These are phyloP conservation scores for Pandemis cinnamomeana DNA, from an alignment of 2,888 invertebrate genomes.

Conservation along the genomic window DNA sequence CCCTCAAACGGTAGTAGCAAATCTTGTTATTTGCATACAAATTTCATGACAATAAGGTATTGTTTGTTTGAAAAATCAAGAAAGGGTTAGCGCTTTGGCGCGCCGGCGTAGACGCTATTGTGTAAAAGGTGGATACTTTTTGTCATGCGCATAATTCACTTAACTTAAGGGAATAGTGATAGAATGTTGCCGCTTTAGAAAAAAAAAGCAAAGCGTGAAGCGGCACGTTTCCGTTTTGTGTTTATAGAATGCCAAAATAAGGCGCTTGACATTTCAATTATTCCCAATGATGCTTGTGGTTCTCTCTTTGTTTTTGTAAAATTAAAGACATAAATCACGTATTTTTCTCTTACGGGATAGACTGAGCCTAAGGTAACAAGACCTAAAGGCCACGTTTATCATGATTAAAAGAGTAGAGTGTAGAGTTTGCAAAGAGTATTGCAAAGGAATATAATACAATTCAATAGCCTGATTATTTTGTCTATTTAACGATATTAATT, in stretches of 20 bases:
- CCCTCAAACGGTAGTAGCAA: conserved; percentile 73
- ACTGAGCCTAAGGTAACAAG: no score
- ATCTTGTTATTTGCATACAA: conserved; percentile 83
- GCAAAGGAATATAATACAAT: no score
- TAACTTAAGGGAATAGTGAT: neutral
- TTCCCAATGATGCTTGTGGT: no score
- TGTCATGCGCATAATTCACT: neutral
- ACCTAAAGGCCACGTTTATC: no score
- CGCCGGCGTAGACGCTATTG: conserved; percentile 44
- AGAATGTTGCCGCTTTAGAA: neutral
- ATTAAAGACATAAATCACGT: no score
- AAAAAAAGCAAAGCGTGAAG: neutral
- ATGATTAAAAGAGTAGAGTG: no score
- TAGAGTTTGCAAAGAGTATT: no score
- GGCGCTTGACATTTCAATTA: no score
- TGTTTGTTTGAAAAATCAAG: conserved; percentile 62
- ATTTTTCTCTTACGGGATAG: no score
- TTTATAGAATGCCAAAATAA: neutral
- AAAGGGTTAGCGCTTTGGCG: conserved; percentile 74
- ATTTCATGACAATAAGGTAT: conserved; percentile 67
- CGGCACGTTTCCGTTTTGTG: neutral
- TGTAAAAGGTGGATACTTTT: neutral
- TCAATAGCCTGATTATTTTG: no score
- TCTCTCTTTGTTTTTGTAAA: no score
- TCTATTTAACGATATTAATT: no score